phyloP scores from a whole-genome alignment of 2,113 vertebrate species.

The Malurus cyaneus region DNA sequence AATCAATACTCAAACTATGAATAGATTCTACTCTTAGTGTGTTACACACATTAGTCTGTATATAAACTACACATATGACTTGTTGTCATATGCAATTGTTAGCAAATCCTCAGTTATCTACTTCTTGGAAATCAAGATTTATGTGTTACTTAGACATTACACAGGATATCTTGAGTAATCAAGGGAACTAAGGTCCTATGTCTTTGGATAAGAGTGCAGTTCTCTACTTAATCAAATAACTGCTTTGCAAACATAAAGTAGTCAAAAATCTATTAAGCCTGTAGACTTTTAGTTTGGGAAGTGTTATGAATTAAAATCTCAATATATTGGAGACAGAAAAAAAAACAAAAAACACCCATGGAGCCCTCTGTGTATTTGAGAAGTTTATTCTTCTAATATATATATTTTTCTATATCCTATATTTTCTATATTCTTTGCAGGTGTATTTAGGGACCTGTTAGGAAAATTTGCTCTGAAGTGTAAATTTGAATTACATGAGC shows the following conservation, averaged over 20 bases:
- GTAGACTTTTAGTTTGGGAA: background rate
- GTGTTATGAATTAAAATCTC: background rate
- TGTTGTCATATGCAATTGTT: background rate
- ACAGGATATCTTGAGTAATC: background rate
- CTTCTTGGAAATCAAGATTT: background rate
- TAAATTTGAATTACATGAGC: background rate
- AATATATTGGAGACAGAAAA: background rate
- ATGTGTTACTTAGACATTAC: background rate
- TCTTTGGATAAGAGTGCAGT: background rate
- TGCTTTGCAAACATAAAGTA: background rate
- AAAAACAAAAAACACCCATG: accelerated
- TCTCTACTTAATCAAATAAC: background rate
- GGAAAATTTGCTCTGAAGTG: background rate
- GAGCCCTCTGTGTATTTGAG: background rate
- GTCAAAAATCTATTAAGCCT: background rate
- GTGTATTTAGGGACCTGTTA: background rate
- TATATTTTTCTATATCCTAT: background rate
- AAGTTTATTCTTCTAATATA: background rate
- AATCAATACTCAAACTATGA: background rate
- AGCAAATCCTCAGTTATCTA: background rate
- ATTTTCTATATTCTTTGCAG: background rate
- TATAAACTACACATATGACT: background rate
- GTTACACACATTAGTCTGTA: background rate
- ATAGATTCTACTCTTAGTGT: background rate
- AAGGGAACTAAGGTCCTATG: background rate